Evolutionary conservation across 2,797 vertebrate genomes (phyloP), one percentile per base, ranked within the genome.

Genomic region (Phataginus tricuspis): DNA sequence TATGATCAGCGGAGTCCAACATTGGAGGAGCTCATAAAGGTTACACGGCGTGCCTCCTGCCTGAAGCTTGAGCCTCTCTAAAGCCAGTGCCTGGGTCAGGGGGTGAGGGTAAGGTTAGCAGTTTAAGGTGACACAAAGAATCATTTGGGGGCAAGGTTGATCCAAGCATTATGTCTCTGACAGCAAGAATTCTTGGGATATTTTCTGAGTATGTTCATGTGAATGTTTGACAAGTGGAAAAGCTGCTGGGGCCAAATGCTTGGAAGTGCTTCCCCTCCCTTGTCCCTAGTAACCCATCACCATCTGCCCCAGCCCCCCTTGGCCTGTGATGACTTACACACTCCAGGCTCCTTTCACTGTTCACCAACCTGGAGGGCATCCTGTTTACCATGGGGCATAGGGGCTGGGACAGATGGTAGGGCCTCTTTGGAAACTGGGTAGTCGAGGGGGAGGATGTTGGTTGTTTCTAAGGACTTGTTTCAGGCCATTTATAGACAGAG

Each of bases 1-100:
- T 90, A 53, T 85, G 84, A 97, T 96, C 80, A 53, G 92, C 80
- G 86, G 29, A 90, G n/a, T 63, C 57, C 86, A 78, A 91, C 39
- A 34, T 7, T 53, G 63, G 78, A 86, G 53, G 29, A 93, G 68
- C 45, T 92, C 42, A 63, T 45, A 64, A 88, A 78, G 63, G 57
- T 91, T 93, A 95, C 72, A 71, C 63, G 90, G 51, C 59, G 10
- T 39, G 82, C 77, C 68, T 92, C 77, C 37, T 63, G 55, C 61
- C 13, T 55, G 34, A 91, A 87, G 42, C 37, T 66, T 59, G 75
- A 80, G 61, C 23, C n/a, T 93, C 19, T 95, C 16, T 95, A 66
- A 80, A 90, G 84, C 86, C 91, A 91, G 74, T 78, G 55, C 86
- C 91, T 95, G 75, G 87, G 66, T 69, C 71, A 90, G 57, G 49